Conservation (phyloP, 2,797 vertebrate species). For the Pseudochirops corinnae region DNA sequence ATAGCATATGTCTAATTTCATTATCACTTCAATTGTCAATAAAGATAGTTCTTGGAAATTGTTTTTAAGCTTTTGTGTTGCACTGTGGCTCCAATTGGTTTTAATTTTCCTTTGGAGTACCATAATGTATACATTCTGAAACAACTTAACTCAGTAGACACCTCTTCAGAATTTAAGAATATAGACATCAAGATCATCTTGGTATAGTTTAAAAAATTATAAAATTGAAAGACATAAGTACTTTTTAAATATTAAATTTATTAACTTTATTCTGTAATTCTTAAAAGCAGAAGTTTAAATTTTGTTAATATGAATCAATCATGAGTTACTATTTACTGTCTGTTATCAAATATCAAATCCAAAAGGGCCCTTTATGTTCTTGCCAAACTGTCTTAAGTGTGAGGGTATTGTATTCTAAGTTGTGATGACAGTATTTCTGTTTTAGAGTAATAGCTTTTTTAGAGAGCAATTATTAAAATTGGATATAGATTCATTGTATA, state of each 20-base stretch:
- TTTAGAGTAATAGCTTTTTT: not conserved
- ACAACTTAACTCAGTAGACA: not conserved
- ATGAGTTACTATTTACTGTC: not conserved
- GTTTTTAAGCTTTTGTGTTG: not conserved
- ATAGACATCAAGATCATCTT: not conserved
- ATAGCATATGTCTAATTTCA: not conserved
- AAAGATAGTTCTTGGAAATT: not conserved
- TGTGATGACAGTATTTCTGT: not conserved
- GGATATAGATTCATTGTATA: not conserved
- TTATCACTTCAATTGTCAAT: not conserved
- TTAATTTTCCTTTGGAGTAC: not conserved
- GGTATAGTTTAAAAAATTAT: not conserved
- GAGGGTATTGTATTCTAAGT: not conserved
- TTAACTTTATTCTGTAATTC: not conserved
- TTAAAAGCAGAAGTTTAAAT: not conserved
- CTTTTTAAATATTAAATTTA: not conserved
- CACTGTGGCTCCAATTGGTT: not conserved
- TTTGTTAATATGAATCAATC: not conserved
- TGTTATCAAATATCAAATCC: not conserved
- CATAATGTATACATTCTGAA: not conserved
- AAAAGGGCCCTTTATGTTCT: not conserved
- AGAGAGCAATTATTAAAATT: not conserved
- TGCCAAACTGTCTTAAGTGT: not conserved
- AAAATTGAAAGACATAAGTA: not conserved
- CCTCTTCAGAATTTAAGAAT: not conserved